A percentile compares a stretch with the other conserved stretches of the same genome.
These are phyloP conservation scores for Mus spretus DNA, from an alignment of 2,797 vertebrate species.

Conservation along the genomic window DNA sequence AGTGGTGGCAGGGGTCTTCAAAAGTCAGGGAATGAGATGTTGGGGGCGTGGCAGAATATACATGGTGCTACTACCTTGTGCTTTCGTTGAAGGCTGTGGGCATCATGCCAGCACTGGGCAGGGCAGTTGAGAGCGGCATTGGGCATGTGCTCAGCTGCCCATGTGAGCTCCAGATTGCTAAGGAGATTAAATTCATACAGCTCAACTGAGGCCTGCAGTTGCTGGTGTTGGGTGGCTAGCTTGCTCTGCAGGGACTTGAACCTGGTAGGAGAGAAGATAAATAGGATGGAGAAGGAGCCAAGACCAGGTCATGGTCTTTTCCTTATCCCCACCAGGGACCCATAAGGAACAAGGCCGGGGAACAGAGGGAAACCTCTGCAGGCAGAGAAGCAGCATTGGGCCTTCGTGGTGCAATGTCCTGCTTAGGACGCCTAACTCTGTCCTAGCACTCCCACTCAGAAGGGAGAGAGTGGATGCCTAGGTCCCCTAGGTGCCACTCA, in stretches of 20 bases:
- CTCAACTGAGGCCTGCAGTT: conserved; percentile 91
- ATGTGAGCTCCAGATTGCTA: conserved; percentile 91
- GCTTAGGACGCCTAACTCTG: background rate
- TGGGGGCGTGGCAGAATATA: background rate
- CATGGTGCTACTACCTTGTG: conserved; percentile 90
- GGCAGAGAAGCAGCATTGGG: too few species aligned
- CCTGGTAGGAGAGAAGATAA: conserved; percentile 84
- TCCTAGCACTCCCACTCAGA: background rate
- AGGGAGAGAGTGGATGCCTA: background rate
- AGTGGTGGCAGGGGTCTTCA: background rate
- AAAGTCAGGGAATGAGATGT: background rate
- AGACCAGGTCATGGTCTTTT: background rate
- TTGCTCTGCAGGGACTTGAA: conserved; percentile 93
- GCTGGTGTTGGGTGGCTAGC: conserved; percentile 87
- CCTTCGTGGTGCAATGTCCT: background rate
- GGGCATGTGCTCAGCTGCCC: conserved; percentile 92
- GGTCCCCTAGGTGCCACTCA: background rate
- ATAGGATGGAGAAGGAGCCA: fast-evolving
- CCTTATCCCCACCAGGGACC: background rate
- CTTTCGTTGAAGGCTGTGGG: conserved; percentile 91
- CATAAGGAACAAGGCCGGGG: background rate
- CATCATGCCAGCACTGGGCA: conserved; percentile 89
- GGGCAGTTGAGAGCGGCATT: conserved; percentile 86
- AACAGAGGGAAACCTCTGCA: background rate
- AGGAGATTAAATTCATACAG: conserved; percentile 93